phyloP scores from a whole-genome alignment of 2,888 invertebrate species.

The Callimorpha dominula region DNA sequence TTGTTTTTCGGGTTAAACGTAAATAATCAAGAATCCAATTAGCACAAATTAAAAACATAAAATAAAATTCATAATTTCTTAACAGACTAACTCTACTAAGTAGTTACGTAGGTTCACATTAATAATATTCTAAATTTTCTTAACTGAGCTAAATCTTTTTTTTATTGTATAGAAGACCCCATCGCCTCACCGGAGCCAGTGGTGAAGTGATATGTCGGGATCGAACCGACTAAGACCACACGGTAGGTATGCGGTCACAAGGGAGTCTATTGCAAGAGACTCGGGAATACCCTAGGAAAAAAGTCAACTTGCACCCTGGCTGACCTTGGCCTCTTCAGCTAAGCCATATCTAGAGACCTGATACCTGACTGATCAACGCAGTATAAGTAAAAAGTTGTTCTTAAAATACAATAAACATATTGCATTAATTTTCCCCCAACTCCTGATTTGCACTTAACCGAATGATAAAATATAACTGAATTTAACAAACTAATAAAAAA shows the following conservation, averaged over 20 bases:
- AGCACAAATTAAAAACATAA: too few relatives aligned
- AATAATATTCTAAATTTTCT: too few relatives aligned
- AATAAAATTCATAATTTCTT: too few relatives aligned
- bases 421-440: not conserved
- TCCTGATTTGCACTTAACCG: not conserved
- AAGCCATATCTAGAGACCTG: not conserved
- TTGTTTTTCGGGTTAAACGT: too few relatives aligned
- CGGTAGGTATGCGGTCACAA: not conserved
- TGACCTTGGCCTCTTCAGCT: not conserved
- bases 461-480: not conserved
- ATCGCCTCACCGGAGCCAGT: not conserved
- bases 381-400: not conserved
- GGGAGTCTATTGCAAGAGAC: not conserved
- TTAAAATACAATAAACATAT: not conserved
- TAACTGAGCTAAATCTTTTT: too few relatives aligned
- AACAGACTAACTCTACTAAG: too few relatives aligned
- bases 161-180: too few relatives aligned
- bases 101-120: too few relatives aligned
- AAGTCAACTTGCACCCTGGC: not conserved
- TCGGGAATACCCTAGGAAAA: not conserved
- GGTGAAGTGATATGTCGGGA: not conserved
- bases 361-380: not conserved
- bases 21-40: too few relatives aligned
- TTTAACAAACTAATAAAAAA: not conserved
- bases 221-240: not conserved